Evolutionary conservation across 2,888 invertebrate genomes (phyloP).

Genomic region (Mesochorus sp.): DNA sequence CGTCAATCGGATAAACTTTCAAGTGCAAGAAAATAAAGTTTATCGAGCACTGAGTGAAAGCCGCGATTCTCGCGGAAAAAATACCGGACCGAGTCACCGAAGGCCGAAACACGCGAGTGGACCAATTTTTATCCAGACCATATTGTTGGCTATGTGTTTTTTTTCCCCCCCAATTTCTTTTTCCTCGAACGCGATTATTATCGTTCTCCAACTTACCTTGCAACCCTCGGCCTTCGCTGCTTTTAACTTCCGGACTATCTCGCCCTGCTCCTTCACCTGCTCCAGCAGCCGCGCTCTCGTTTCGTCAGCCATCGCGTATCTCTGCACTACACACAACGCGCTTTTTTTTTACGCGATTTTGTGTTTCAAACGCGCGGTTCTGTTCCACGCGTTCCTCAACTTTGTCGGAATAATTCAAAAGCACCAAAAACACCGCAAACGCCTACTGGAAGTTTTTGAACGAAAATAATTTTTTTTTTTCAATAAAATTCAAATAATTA

Average conservation of each 20-base stretch:
- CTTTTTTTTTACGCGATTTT: conserved; percentile 15
- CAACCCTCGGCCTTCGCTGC: conserved; percentile 90
- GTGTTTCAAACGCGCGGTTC: conserved; percentile 40
- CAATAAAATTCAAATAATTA: too few species aligned
- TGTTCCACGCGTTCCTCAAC: conserved; percentile 62
- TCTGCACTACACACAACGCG: conserved; percentile 64
- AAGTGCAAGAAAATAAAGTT: conserved; percentile 6
- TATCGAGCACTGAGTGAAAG: background rate
- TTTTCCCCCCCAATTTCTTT: background rate
- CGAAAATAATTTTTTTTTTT: background rate
- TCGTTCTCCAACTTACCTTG: conserved; percentile 84
- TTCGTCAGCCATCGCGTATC: conserved; percentile 77
- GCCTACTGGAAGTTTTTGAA: background rate
- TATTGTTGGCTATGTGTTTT: background rate
- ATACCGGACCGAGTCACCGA: background rate
- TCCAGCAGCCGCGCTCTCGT: conserved; percentile 84
- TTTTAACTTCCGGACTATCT: conserved; percentile 91
- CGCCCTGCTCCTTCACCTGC: conserved; percentile 89
- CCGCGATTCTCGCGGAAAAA: background rate
- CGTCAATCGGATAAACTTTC: background rate
- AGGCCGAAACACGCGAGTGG: background rate
- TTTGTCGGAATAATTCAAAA: background rate
- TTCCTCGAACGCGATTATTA: background rate
- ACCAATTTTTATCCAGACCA: background rate
- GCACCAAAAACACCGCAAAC: too few species aligned